These are phyloP conservation scores for Hypanus sabinus DNA, from an alignment of 2,113 vertebrate genomes.

Conservation along the genomic window DNA sequence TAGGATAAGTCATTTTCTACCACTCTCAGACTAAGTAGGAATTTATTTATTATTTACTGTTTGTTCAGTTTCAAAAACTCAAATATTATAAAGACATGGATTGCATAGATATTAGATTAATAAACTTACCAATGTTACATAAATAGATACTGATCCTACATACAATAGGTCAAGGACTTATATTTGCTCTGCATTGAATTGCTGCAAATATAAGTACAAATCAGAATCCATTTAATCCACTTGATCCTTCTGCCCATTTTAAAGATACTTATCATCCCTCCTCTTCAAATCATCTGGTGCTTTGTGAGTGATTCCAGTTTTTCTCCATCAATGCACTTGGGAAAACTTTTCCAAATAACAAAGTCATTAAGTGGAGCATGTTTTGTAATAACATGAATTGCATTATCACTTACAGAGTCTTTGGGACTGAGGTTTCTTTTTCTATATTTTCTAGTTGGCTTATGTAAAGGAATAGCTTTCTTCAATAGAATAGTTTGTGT, in stretches of 20 bases:
- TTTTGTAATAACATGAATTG: neutral
- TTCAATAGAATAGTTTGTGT: neutral
- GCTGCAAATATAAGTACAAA: neutral
- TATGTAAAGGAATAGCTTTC: neutral
- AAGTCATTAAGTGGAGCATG: neutral
- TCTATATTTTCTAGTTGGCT: neutral
- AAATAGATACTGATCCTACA: neutral
- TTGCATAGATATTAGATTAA: neutral
- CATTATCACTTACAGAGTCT: neutral
- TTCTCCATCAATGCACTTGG: neutral
- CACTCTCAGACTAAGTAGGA: neutral
- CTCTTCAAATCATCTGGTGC: neutral
- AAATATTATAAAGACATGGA: neutral
- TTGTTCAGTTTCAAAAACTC: neutral
- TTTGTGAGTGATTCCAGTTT: neutral
- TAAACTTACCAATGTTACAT: neutral
- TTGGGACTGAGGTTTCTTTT: neutral
- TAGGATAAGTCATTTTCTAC: neutral
- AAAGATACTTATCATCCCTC: neutral
- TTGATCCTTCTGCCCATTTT: neutral
- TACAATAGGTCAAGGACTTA: neutral
- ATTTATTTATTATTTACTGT: neutral
- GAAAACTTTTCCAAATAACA: neutral
- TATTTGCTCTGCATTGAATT: neutral
- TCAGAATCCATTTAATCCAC: neutral